Evolutionary conservation across 1,140 invertebrate species (phyloP).

Genomic region (Macrobrachium rosenbergii): DNA sequence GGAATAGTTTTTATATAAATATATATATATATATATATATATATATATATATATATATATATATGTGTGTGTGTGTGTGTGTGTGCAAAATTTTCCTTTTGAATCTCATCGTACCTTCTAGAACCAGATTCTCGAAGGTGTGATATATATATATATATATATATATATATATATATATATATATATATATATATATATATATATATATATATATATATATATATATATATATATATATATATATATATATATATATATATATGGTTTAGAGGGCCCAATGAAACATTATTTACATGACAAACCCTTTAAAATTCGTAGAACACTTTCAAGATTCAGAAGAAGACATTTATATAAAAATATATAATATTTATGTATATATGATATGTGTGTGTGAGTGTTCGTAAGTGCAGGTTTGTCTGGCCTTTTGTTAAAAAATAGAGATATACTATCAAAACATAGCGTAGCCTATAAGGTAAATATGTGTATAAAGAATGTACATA

Average conservation of each 20-base stretch:
- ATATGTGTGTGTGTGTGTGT: not conserved
- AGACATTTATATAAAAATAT: no score
- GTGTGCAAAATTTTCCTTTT: not conserved
- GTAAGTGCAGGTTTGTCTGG: no score
- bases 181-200: slow-evolving; percentile 24
- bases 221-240: not conserved
- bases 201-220: slow-evolving; percentile 5
- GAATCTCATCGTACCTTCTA: no score
- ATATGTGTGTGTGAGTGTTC: no score
- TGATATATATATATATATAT: not conserved
- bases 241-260: not conserved
- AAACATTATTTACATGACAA: no score
- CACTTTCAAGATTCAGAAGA: no score
- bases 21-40: slow-evolving; percentile 19
- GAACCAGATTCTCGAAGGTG: no score
- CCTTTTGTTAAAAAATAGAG: no score
- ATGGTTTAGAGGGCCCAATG: not conserved
- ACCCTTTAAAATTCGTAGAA: not conserved
- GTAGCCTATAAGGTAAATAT: no score
- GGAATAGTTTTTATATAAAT: not conserved
- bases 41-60: slow-evolving; percentile 5
- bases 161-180: slow-evolving; percentile 4
- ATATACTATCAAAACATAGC: no score
- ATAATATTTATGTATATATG: no score
- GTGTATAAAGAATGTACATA: no score